Base-by-base conservation (phyloP, 2,113 vertebrate genomes). In the Hippocampus barbouri region DNA sequence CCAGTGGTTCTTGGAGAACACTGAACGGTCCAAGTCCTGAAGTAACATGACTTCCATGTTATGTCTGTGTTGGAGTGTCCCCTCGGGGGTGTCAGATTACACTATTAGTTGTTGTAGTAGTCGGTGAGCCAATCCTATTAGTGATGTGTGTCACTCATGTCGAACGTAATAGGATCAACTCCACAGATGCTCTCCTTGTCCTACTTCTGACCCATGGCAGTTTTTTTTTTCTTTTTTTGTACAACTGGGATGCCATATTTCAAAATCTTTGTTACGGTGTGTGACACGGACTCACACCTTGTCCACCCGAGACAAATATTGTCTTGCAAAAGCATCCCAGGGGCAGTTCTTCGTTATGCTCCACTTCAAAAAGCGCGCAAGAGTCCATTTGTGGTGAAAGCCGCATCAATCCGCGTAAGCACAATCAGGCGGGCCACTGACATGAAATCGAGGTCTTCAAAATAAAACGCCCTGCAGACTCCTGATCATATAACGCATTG, bases 81-180 rank as follows among this genome's bases (percentile, higher is more conserved):
- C 49, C 27, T 40, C 56, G 47, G 60, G 25, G 1, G 60, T 61
- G 66, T 61, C 62, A 70, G 20, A 61, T 53, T 45, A 16, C 40
- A n/a, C 56, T 47, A 66, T 78, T 65, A 69, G 60, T 53, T 62
- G 76, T 67, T 67, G 56, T 20, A 20, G 49, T 40, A 30, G 38
- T 49, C 49, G 60, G 51, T 57, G 6, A 18, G 67, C 43, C 41
- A 43, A 7, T 56, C 38, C 51, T 25, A 60, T 69, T 69, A 34
- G 66, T 61, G 59, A 41, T 51, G 43, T 60, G 51, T 74, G 75
- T 78, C 54, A 64, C 25, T n/a, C 34, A 63, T 76, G 49, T 83
- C 68, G 77, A 73, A 61, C 64, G 49, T 70, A 69, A 76, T 67
- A 70, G 72, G 77, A 86, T 83, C 69, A 70, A 69, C 54, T 43